phyloP scores from a whole-genome alignment of 1,140 invertebrate genomes.

The Drosophila willistoni region DNA sequence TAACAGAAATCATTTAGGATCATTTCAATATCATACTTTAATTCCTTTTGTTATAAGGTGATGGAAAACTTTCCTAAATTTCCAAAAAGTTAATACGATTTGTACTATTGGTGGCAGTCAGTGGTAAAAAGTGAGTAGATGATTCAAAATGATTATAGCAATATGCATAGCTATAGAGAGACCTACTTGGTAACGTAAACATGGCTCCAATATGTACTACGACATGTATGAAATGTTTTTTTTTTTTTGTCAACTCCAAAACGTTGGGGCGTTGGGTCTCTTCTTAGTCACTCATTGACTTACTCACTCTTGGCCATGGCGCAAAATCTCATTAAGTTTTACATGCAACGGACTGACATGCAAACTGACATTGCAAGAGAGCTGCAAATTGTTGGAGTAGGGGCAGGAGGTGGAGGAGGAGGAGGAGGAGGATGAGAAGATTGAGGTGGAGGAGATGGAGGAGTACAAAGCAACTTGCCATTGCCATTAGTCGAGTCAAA shows the following conservation, averaged over 20 bases:
- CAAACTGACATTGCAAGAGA: conserved; percentile 44
- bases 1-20: too few species aligned
- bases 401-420: neutral
- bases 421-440: neutral
- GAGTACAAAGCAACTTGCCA: conserved; percentile 8
- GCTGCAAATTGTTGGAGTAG: neutral
- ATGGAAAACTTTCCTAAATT: too few species aligned
- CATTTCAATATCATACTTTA: too few species aligned
- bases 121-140: too few species aligned
- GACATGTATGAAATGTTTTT: neutral
- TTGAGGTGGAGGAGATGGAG: neutral
- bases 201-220: too few species aligned
- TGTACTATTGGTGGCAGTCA: too few species aligned
- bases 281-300: conserved; percentile 36
- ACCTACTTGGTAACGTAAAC: too few species aligned
- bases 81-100: too few species aligned
- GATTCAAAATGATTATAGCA: too few species aligned
- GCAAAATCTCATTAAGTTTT: conserved; percentile 61
- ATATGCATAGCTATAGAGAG: too few species aligned
- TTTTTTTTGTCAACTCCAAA: conserved; percentile 35
- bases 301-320: conserved; percentile 36
- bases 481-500: neutral
- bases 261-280: neutral
- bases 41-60: too few species aligned
- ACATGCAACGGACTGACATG: conserved; percentile 58